Percentiles rank a stretch among this genome's conserved stretches.
Evolutionary conservation across 2,888 invertebrate genomes (phyloP).

Genomic region (Petrolisthes manimaculis): DNA sequence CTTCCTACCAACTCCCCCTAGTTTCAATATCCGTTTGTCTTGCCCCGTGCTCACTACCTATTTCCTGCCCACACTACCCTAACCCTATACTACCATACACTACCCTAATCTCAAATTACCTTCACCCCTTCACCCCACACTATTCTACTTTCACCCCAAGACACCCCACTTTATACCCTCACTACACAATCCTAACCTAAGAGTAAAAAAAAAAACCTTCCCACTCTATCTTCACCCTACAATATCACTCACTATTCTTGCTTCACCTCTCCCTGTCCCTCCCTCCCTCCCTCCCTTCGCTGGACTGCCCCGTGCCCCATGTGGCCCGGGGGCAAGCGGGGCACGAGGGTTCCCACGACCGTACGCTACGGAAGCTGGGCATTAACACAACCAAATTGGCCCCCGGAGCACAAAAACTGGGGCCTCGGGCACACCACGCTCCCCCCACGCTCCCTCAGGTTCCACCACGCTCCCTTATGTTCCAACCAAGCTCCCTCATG

Average conservation of each 20-base stretch:
- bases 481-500: too few relatives aligned
- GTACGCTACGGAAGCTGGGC: not conserved
- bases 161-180: too few relatives aligned
- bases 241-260: not conserved
- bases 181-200: too few relatives aligned
- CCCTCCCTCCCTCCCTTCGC: not conserved
- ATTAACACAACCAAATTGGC: not conserved
- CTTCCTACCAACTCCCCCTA: not conserved
- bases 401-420: not conserved
- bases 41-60: not conserved
- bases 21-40: not conserved
- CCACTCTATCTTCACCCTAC: not conserved
- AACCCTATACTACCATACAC: not conserved
- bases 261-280: not conserved
- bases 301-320: not conserved
- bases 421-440: not conserved
- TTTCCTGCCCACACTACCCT: not conserved
- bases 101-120: not conserved
- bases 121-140: not conserved
- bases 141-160: not conserved
- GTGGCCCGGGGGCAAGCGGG: not conserved
- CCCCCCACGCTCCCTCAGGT: not conserved
- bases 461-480: too few relatives aligned
- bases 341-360: conserved; percentile 1
- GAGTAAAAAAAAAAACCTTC: too few relatives aligned